phyloP scores from a whole-genome alignment of 2,888 invertebrate genomes.

The Antitype chi region DNA sequence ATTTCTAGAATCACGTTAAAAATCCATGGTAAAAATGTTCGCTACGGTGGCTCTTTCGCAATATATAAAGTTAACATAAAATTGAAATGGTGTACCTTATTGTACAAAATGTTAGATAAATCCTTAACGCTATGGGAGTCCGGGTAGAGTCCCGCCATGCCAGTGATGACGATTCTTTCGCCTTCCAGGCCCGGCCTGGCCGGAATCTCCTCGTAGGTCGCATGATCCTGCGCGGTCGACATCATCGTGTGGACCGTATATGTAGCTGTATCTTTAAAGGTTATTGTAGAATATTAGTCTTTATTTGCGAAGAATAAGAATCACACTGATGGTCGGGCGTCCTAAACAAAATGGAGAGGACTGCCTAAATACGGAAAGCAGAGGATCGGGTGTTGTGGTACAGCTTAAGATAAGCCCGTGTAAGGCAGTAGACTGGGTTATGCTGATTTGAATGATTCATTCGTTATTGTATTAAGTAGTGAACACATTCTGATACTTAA shows the following conservation, averaged over 20 bases:
- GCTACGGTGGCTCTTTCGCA: too few species aligned
- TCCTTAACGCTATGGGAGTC: constrained; percentile 70
- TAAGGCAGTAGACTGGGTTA: too few species aligned
- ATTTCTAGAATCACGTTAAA: too few species aligned
- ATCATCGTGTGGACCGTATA: constrained; percentile 34
- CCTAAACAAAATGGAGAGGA: not conserved
- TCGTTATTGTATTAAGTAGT: not conserved
- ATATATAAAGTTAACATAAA: not conserved
- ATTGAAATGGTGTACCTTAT: constrained; percentile 70
- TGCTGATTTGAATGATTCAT: too few species aligned
- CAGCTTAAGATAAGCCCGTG: not conserved
- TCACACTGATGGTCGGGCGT: not conserved
- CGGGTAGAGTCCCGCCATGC: constrained; percentile 78
- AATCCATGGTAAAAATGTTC: too few species aligned
- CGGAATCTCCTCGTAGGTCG: not conserved
- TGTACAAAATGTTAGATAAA: constrained; percentile 75
- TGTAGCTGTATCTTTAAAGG: not conserved
- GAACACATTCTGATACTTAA: too few species aligned
- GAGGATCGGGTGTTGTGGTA: not conserved
- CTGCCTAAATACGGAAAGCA: not conserved
- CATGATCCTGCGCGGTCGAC: constrained; percentile 47
- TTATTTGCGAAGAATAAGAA: not conserved
- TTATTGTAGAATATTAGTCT: not conserved
- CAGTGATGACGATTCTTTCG: constrained; percentile 74
- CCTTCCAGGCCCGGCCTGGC: constrained; percentile 15